Evolutionary conservation across 2,888 invertebrate species (phyloP), one percentile per base, ranked within the genome.

Genomic region (Tuberolachnus salignus): DNA sequence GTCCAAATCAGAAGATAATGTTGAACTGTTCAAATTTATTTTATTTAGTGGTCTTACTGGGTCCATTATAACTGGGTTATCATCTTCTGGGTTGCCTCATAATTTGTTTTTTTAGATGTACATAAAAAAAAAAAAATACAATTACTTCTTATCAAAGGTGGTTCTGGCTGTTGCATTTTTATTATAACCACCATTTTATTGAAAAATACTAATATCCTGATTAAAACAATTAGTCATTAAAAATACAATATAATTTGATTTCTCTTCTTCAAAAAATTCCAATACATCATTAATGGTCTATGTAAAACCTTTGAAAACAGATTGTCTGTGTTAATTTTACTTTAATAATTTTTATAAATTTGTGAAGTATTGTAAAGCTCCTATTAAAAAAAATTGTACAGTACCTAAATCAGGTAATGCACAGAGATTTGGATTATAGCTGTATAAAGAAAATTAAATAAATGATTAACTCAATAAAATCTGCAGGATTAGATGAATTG

Each of bases 41-140:
- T 59, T 64, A 46, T 8, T 23, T 64, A 8, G 14, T 0, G 21
- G 13, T 21, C 19, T 42, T 19, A 42, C 63, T 4, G 44, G 6
- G 13, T 44, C 42, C 19, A 63, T 0, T n/a, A 42, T 61, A n/a
- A 57, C 16, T 4, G 57, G 57, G 26, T 57, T 57, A 6, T 4
- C 26, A 57, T 26, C 26, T 75, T 44, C 34, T 34, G 34, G 21
- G 53, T 49, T 13, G 4, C 6, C 57, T 26, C 57, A 26, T 23
- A 21, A 42, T 57, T 26, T 21, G 16, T 21, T 6, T 3, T 3
- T 23, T 44, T 34, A 26, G 59, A 63, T 42, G 44, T 49, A 11
- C 51, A n/a, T 44, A 73, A 26, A 34, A 61, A 59, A 67, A 61
- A 59, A 67, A 78, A 19, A 23, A 69, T 57, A 46, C 46, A 42